A percentile compares a stretch with the other conserved stretches of the same genome.
phyloP scores from a whole-genome alignment of 2,888 invertebrate genomes.

The Coleophora flavipennella region DNA sequence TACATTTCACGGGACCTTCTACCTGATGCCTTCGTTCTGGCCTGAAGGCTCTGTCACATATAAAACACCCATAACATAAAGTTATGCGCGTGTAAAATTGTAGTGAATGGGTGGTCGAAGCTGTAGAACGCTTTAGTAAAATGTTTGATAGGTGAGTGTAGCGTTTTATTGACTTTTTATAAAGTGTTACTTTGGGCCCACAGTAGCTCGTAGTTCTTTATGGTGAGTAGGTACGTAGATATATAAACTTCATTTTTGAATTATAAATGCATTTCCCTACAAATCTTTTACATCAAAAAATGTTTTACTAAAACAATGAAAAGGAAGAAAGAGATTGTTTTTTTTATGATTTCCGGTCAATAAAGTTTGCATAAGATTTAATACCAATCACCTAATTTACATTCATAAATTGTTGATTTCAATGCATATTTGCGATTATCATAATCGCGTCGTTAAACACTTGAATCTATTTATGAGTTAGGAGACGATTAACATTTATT shows the following conservation, averaged over 20 bases:
- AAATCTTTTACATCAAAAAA: too few relatives aligned
- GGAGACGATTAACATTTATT: constrained; percentile 2
- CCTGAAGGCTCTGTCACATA: constrained; percentile 39
- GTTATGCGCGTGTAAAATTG: constrained; percentile 30
- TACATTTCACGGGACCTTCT: constrained; percentile 65
- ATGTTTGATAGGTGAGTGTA: constrained; percentile 15
- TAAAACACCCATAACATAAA: constrained; percentile 34
- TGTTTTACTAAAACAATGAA: too few relatives aligned
- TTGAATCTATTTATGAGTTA: neutral
- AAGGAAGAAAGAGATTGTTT: too few relatives aligned
- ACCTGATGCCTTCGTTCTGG: constrained; percentile 35
- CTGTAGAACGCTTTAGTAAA: constrained; percentile 35
- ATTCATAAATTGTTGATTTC: neutral
- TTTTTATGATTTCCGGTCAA: too few relatives aligned
- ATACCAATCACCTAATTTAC: too few relatives aligned
- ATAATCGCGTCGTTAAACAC: neutral
- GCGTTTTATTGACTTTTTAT: constrained; percentile 21
- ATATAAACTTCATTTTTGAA: too few relatives aligned
- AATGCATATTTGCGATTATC: neutral
- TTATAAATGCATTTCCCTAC: too few relatives aligned
- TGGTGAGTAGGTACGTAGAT: too few relatives aligned
- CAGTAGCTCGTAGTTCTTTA: too few relatives aligned
- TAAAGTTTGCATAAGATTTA: too few relatives aligned
- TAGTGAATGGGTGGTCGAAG: constrained; percentile 46
- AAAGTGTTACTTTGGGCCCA: constrained; percentile 5